Base-by-base conservation (phyloP, 2,888 invertebrate species). In the Gortyna flavago region DNA sequence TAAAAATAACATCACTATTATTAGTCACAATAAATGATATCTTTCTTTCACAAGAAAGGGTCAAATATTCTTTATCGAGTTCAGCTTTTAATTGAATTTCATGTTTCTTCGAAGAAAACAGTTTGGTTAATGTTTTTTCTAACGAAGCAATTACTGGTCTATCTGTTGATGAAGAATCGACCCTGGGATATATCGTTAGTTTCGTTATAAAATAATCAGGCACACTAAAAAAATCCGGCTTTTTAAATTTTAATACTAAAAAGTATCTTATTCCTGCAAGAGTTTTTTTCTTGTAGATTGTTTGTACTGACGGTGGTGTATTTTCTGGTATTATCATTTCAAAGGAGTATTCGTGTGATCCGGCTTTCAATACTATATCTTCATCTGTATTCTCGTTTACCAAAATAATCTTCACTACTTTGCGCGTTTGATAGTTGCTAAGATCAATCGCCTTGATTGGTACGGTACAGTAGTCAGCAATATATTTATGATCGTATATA, bases 201-300 rank as follows among this genome's bases (percentile, higher is more conserved):
- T 69, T 70, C 16, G 69, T 72, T 44, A 67, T 21, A 32, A 77
- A 72, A 38, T 71, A 57, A 3, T 72, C 62, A 51, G 38, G 32
- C 2, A 16, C 8, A 16, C 16, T 59, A 25, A 72, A 71, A 3
- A 62, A 6, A 4, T 38, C 72, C 1, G 72, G 41, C 4, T 70
- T 85, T 32, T 73, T 82, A 69, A 84, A 85, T 70, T 81, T 81
- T 1, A 84, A 35, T 51, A 72, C 51, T 41, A 81, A 44, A 51
- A 51, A 54, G 29, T 77, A 85, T 35, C 59, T 61, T n/a, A 84
- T 75, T 57, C 81, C 69, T 38, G 68, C 74, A 41, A 51, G 16
- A 25, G 66, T 73, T 18, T 18, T 35, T 18, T 25, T 44, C 7
- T 78, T 54, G 8, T 64, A 4, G 7, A 54, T 62, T 38, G 59